Evolutionary conservation across 2,888 invertebrate genomes (phyloP), one percentile per base, ranked within the genome.

Genomic region (Latheticus oryzae): DNA sequence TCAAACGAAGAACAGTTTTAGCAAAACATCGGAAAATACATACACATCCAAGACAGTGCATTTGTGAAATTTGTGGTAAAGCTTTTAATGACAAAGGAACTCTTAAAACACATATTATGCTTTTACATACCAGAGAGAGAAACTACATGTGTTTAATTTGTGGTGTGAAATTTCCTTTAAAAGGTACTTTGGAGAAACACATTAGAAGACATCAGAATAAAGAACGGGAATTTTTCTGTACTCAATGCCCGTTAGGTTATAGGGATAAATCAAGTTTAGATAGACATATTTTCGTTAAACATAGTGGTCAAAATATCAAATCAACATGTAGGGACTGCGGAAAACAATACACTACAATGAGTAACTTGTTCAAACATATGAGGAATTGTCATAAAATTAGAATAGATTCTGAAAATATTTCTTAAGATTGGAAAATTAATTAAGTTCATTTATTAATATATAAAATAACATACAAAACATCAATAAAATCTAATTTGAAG

Each of bases 101-200:
- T 8, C 47, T 73, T 21, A 71, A 68, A 48, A 72, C 70, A 2
- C 73, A 73, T 37, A 64, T 63, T 5, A 61, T 66, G 15, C 53
- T 73, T 13, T 58, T 70, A 9, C 73, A 73, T 50, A 58, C 64
- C 17, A 63, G 66, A 40, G 66, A 67, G 9, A 60, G 70, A 2
- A 70, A 73, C 8, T 72, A 65, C 42, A 57, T 60, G 30, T 73
- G 73, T 52, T 54, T 66, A 11, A 66, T 71, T 35, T 73, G 73
- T 55, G 61, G 65, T 9, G 59, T 67, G 35, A 64, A 62, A 1
- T 73, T 73, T 52, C 68, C 73, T 23, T 55, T 72, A 9, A 72
- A 72, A 40, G 63, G 67, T 1, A 71, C 71, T 30, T 64, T 73
- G 15, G 68, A 68, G 3, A 73, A 73, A 52, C 73, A 73, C 53